Evolutionary conservation across 2,113 vertebrate species (phyloP), one percentile per base, ranked within the genome.

Genomic region (Vicugna pacos): DNA sequence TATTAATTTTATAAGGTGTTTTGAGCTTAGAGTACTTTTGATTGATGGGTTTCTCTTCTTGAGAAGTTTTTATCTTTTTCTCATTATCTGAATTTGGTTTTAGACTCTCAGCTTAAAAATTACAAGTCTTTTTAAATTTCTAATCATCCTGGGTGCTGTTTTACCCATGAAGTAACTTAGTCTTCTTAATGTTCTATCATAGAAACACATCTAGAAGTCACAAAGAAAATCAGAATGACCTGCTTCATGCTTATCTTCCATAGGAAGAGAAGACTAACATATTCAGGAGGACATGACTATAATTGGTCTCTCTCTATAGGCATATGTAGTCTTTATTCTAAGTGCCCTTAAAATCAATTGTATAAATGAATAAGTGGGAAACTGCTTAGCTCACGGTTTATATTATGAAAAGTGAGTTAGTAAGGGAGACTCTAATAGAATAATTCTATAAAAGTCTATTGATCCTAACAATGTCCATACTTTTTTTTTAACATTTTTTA

Each of bases 11-110:
- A n/a, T 76, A 52, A 83, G 73, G 46, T 79, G 22, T 48, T 77
- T 80, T 9, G 20, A 94, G 60, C 15, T 95, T 88, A 20, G 30
- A 75, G 86, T 56, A 91, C n/a, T 94, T 95, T 92, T 52, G 52
- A 97, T 46, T 58, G 84, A 54, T 77, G 13, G 20, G 0, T 58
- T 88, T 76, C 58, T 91, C 26, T 56, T 62, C 70, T 70, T 35
- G 26, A 73, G 50, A 83, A 92, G 17, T 42, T 86, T 91, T 79
- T 50, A 38, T 82, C 1, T 72, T 32, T 65, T 62, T 58, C 54
- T 83, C 24, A 70, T 7, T 24, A 0, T 20, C 62, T 73, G 35
- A 72, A 79, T 75, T 72, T 60, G 3, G 28, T 48, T 94, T 60
- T 32, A 75, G 22, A 50, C 35, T 73, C 32, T 35, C 60, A 56